phyloP scores from a whole-genome alignment of 2,113 vertebrate species.

The Aplodontia rufa region DNA sequence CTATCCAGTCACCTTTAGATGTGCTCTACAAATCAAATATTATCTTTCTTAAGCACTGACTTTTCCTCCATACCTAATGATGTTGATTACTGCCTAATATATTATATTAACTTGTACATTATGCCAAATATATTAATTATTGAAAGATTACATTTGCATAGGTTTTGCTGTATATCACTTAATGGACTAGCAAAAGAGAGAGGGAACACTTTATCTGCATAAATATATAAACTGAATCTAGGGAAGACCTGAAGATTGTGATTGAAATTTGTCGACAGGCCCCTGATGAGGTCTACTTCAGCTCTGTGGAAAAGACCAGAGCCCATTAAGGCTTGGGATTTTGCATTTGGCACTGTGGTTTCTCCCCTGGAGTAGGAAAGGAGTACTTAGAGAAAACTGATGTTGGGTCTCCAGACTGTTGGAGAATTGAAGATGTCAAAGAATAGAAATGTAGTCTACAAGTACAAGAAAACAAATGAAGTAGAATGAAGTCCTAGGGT shows the following conservation, averaged over 20 bases:
- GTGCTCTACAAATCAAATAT: neutral
- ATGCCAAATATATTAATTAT: neutral
- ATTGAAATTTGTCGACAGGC: neutral
- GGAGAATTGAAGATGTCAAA: neutral
- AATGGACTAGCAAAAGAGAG: neutral
- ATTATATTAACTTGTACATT: neutral
- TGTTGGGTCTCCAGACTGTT: neutral
- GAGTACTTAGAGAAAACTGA: neutral
- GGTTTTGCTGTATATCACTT: slow-evolving; percentile 10
- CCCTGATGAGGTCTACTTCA: neutral
- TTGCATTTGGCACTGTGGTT: neutral
- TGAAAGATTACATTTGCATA: neutral
- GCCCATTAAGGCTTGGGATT: neutral
- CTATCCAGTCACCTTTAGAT: neutral
- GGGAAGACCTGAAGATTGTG: neutral
- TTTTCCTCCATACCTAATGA: neutral
- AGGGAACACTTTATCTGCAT: neutral
- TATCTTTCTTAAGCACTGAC: neutral
- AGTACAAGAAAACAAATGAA: neutral
- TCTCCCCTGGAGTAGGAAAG: neutral
- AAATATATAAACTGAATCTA: neutral
- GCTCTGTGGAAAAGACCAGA: neutral
- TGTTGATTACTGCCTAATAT: neutral
- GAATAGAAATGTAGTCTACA: neutral
- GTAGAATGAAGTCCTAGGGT: neutral